Base-by-base conservation (phyloP, 1,140 invertebrate species). In the Mya arenaria region DNA sequence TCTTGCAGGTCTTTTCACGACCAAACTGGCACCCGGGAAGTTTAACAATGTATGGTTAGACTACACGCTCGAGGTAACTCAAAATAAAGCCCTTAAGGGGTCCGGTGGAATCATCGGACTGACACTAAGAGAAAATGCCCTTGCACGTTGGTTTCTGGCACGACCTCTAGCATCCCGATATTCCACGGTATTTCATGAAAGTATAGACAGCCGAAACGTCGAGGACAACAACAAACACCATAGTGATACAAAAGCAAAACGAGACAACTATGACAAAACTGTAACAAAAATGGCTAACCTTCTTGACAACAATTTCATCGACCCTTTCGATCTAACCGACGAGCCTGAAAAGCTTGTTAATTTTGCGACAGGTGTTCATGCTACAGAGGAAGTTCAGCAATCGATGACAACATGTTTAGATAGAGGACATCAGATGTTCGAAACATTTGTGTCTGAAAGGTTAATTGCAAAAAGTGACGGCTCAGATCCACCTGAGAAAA, bases 21-120 rank as follows among this genome's bases (percentile, higher is more conserved):
- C 44, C 34, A 58, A 66, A 48, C 48, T 82, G 10, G 23, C 69
- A 56, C 8, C n/a, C 56, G 71, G 80, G 32, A 56, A 8, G 30
- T 75, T 83, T n/a, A 83, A 60, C 44, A 39, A 36, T 34, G 72
- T 83, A 4, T 83, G 81, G 62, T 37, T 75, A 15, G 81, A 83
- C 15, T 83, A 68, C 41, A 77, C 37, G 17, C n/a, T 75, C n/a
- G 60, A 83, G 62, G 39, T 52, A 8, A 74, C 72, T 0, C 32
- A 83, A 52, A 83, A 75, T 44, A 83, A 83, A 63, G 32, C 28
- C n/a, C 28, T 83, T 34, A 83, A 82, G 52, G 60, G 62, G 8
- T 17, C 44, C 39, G 81, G 71, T 34, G 71, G 63, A 17, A 77
- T 83, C 17, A 77, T 63, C 30, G 72, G 81, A 13, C 48, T 83